A percentile compares a stretch with the other conserved stretches of the same genome.
Conservation (phyloP, 35 echinoderm and acorn worm genomes). For the Chiridota heheva region DNA sequence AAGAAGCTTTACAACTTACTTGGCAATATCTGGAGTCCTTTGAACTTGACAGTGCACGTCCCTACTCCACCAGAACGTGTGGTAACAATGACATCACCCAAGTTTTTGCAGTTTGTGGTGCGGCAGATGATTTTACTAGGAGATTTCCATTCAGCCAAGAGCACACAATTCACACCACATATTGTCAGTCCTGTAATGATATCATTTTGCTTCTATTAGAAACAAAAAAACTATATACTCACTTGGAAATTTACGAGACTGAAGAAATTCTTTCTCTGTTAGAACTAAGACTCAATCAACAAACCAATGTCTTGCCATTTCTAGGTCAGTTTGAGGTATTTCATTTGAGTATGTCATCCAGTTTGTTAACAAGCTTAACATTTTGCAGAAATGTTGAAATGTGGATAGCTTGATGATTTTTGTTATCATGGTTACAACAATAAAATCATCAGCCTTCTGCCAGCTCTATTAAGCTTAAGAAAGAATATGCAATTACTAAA, state of each 20-base stretch:
- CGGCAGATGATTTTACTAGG: constrained; percentile 91
- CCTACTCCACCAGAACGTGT: constrained; percentile 91
- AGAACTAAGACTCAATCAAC: too few species aligned
- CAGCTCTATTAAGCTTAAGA: too few species aligned
- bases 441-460: too few species aligned
- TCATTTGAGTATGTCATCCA: too few species aligned
- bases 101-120: constrained; percentile 77
- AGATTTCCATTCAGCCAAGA: constrained; percentile 89
- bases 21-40: constrained; percentile 78
- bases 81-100: constrained; percentile 81
- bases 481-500: neutral
- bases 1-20: too few species aligned
- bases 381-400: too few species aligned
- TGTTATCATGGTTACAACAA: too few species aligned
- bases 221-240: neutral
- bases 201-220: neutral
- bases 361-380: too few species aligned
- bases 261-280: too few species aligned
- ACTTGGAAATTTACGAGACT: neutral
- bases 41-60: constrained; percentile 81
- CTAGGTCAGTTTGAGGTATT: too few species aligned
- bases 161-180: constrained; percentile 78
- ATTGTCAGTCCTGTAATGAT: constrained; percentile 67
- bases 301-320: too few species aligned
- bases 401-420: too few species aligned